Conservation (phyloP, 2,888 invertebrate genomes). For the Seladonia tumulorum region DNA sequence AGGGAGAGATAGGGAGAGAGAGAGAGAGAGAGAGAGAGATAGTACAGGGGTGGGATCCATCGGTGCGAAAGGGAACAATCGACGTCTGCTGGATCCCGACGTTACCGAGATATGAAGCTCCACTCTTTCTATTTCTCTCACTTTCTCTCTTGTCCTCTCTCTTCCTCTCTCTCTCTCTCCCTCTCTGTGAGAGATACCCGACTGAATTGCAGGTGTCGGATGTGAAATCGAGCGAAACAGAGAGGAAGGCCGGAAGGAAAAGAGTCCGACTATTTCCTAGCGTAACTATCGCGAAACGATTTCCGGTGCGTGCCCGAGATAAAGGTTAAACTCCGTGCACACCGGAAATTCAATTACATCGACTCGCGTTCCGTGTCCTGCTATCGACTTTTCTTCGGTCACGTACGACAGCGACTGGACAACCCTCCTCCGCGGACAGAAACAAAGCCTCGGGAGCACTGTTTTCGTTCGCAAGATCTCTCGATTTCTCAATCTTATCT, state of each 20-base stretch:
- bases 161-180: neutral
- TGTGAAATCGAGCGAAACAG: conserved; percentile 42
- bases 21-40: neutral
- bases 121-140: neutral
- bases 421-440: neutral
- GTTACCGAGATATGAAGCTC: conserved; percentile 15
- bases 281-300: conserved; percentile 8
- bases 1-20: neutral
- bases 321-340: neutral
- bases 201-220: conserved; percentile 42
- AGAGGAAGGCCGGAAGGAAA: neutral
- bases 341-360: conserved; percentile 3
- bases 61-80: conserved; percentile 42
- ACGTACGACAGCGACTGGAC: neutral
- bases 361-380: neutral
- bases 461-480: neutral
- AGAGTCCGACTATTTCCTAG: conserved; percentile 1
- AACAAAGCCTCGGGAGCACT: neutral
- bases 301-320: neutral
- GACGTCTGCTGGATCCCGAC: conserved; percentile 14
- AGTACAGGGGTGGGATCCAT: neutral
- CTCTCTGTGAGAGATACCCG: conserved; percentile 6
- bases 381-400: neutral
- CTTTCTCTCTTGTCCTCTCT: neutral
- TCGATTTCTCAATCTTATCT: neutral